These are phyloP conservation scores for Pterocles gutturalis DNA, from an alignment of 2,113 vertebrate species.

Conservation along the genomic window DNA sequence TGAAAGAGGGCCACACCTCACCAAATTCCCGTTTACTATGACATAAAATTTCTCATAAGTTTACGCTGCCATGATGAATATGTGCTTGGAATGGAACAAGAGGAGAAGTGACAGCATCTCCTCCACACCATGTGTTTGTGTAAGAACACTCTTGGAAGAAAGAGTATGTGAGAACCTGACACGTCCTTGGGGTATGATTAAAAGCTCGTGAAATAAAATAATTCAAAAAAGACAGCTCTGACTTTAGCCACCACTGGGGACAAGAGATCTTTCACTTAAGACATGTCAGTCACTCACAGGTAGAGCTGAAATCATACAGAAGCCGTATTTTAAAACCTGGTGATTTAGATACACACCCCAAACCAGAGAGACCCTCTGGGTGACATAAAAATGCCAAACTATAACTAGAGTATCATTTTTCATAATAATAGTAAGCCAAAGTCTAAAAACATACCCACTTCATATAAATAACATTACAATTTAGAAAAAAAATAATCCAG, in stretches of 20 bases:
- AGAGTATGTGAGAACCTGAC: background rate
- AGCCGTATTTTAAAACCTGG: background rate
- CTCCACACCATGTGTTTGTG: background rate
- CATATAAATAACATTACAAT: background rate
- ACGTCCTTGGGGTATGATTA: slow-evolving; percentile 18
- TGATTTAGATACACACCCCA: background rate
- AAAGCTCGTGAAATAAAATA: slow-evolving; percentile 28
- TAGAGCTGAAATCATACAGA: background rate
- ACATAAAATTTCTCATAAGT: background rate
- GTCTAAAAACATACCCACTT: background rate
- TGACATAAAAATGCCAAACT: background rate
- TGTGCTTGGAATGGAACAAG: background rate
- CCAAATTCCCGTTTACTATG: background rate
- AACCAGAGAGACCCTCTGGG: background rate
- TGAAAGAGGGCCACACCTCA: background rate
- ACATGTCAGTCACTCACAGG: background rate
- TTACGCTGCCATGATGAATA: background rate
- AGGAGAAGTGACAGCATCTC: background rate
- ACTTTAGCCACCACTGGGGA: slow-evolving; percentile 12
- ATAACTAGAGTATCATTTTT: background rate
- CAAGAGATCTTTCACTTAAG: slow-evolving; percentile 6
- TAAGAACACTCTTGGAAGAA: background rate
- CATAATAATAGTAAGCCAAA: background rate
- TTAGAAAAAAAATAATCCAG: background rate
- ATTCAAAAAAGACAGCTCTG: slow-evolving; percentile 21